These are phyloP conservation scores for Micromesistius poutassou DNA, from an alignment of 2,797 vertebrate species.

Conservation along the genomic window DNA sequence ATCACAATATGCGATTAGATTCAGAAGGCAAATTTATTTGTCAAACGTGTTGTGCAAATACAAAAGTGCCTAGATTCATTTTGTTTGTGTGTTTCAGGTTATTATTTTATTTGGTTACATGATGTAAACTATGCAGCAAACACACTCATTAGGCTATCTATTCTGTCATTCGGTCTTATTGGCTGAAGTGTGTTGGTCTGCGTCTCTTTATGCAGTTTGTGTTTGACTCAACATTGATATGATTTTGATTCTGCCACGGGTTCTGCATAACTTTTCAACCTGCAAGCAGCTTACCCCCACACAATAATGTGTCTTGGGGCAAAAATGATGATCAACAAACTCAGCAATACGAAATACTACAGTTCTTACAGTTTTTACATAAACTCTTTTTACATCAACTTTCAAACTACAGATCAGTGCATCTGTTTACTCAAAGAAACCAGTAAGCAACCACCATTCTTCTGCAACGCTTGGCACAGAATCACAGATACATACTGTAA, in stretches of 20 bases:
- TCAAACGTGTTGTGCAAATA: neutral
- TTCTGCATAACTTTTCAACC: constrained; percentile 59
- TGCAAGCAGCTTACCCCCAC: constrained; percentile 40
- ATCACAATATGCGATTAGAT: neutral
- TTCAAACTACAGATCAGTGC: too few relatives aligned
- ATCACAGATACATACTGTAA: neutral
- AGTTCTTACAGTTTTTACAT: neutral
- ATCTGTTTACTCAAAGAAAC: too few relatives aligned
- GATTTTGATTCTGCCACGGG: constrained; percentile 49
- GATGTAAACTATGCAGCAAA: neutral
- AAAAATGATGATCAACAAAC: neutral
- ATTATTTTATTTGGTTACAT: neutral
- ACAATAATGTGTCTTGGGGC: neutral
- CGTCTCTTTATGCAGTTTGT: constrained; percentile 6
- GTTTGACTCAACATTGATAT: constrained; percentile 48
- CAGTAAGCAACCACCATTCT: too few relatives aligned
- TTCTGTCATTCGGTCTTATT: too few relatives aligned
- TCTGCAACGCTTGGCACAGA: neutral
- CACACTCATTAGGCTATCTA: too few relatives aligned
- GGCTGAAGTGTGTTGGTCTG: constrained; percentile 5
- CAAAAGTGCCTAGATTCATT: too few relatives aligned
- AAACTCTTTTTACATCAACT: neutral
- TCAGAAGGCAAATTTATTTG: neutral
- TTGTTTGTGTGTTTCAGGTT: neutral
- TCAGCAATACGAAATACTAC: neutral